phyloP scores from a whole-genome alignment of 2,113 vertebrate species.

The Campylorhamphus procurvoides region DNA sequence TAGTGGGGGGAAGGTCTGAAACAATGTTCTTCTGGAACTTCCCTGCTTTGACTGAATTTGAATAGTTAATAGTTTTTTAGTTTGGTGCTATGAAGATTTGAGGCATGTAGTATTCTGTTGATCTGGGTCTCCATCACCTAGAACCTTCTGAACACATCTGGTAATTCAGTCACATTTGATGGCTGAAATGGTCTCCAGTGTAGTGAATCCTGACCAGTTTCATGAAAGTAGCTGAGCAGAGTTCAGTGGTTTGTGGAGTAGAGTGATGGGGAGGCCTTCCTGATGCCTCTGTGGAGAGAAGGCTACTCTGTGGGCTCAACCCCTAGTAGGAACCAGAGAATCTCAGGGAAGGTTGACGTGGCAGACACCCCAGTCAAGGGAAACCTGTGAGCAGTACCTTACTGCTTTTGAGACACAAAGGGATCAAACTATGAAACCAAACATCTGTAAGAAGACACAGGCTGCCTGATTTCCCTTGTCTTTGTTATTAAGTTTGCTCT shows the following conservation, averaged over 20 bases:
- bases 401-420: accelerated
- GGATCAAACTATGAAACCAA: neutral
- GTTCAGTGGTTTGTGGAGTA: neutral
- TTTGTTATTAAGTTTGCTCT: neutral
- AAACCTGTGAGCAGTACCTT: neutral
- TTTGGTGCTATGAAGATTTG: neutral
- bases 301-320: neutral
- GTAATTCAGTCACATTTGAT: neutral
- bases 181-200: neutral
- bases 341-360: neutral
- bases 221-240: neutral
- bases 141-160: neutral
- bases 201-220: neutral
- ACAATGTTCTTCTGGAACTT: neutral
- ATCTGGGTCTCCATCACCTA: neutral
- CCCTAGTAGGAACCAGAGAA: neutral
- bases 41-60: neutral
- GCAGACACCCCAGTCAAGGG: accelerated
- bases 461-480: neutral
- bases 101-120: neutral
- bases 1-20: neutral
- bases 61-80: neutral
- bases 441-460: neutral
- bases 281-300: neutral
- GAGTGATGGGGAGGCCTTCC: neutral